Evolutionary conservation across 2,113 vertebrate genomes (phyloP), one percentile per base, ranked within the genome.

Genomic region (Austrofundulus limnaeus): DNA sequence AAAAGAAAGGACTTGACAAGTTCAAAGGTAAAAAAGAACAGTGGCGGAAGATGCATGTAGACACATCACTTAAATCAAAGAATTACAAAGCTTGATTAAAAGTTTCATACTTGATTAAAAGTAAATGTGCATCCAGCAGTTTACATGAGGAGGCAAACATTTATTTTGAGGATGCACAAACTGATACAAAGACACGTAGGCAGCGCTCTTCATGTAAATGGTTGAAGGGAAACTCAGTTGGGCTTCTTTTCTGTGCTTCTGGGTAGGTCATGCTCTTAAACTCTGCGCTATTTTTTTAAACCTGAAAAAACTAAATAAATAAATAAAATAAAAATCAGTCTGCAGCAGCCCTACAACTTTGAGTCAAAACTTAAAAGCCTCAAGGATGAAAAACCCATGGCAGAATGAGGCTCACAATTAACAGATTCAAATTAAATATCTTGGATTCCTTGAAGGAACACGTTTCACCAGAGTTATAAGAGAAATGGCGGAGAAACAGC

Each of bases 1-100:
- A 78, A 89, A 82, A 72, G 67, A 85, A 80, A 85, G 69, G 73
- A 88, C 73, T 76, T 86, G 79, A 88, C 80, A 86, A 84, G 80
- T 86, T 85, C 82, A 88, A 88, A 87, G 77, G 83, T 83, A 89
- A 82, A 84, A 28, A 70, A 75, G 42, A 83, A 60, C 49, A 50
- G 58, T 54, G 62, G 28, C 17, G 25, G 53, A 65, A 31, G 42
- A 81, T 66, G 54, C 42, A 2, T 72, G 63, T 17, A 49, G 21
- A 57, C 63, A 28, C 34, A 53, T 38, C 41, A 51, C 48, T 67
- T 56, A 38, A 66, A 50, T 45, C 54, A 72, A 74, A 62, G 14
- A 23, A 43, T 20, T 6, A 8, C 38, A 79, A 64, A 15, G 41
- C 1, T 47, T 49, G 19, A 24, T 20, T 31, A 43, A 41, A 48